phyloP scores from a whole-genome alignment of 2,113 vertebrate species.

The Solenodon paradoxus region DNA sequence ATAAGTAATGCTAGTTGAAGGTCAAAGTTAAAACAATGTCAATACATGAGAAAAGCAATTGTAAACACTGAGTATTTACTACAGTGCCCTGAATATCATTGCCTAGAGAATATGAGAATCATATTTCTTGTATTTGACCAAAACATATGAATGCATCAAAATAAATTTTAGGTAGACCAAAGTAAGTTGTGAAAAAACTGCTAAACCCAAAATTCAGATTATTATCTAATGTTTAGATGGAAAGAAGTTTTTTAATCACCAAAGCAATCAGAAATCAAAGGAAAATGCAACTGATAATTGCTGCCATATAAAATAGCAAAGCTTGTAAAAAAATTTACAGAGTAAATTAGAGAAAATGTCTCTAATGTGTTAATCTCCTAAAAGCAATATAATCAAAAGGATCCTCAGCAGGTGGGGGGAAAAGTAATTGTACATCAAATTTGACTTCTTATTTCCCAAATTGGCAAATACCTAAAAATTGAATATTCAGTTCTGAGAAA shows the following conservation, averaged over 20 bases:
- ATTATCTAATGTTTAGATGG: background rate
- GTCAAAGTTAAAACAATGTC: background rate
- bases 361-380: background rate
- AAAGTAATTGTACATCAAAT: background rate
- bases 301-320: background rate
- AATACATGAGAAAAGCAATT: background rate
- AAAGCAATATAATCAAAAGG: background rate
- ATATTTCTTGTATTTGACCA: background rate
- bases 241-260: background rate
- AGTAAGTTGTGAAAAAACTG: background rate
- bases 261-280: background rate
- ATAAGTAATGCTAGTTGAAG: background rate
- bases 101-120: background rate
- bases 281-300: background rate
- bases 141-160: background rate
- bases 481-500: background rate
- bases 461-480: background rate
- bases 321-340: background rate
- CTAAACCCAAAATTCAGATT: background rate
- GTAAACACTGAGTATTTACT: background rate
- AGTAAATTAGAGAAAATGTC: background rate
- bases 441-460: background rate
- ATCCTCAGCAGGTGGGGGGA: background rate
- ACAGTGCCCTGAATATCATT: background rate
- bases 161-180: background rate